Base-by-base conservation (phyloP, 2,113 vertebrate species). In the Apaloderma vittatum region DNA sequence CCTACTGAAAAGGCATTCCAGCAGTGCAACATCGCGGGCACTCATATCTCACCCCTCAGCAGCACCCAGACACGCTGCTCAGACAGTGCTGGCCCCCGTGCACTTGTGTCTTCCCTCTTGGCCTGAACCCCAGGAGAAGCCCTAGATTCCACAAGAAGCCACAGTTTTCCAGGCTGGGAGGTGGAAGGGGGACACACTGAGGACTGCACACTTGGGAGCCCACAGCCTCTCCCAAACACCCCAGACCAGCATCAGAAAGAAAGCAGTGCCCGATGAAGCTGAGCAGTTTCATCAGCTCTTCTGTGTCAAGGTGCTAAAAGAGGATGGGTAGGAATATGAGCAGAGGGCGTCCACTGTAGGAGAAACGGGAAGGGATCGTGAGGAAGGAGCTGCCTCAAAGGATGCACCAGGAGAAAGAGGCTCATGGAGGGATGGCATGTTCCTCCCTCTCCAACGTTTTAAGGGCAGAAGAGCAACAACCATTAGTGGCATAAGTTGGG, bases 341-440 rank as follows among this genome's bases (percentile, higher is more conserved):
- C 61, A 86, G 75, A 78, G 79, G 12, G 5, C 32, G 48, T 36
- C 59, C 58, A 29, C 20, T 6, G 6, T 6, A 62, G 36, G 20
- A 86, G n/a, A 75, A 67, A 27, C 2, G 3, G 49, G 54, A 70
- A 57, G 2, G 5, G 27, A 27, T 18, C 4, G 0, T n/a, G 51
- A 65, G 24, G 66, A 76, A 67, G 54, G 43, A 72, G 20, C 57
- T 36, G n/a, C 52, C 52, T 63, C 12, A 72, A 46, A 67, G 43
- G 43, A n/a, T 40, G 34, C 27, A 67, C 21, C n/a, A 68, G 37
- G 30, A 67, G 52, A 54, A 4, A 23, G 72, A 76, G 22, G 37
- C 23, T 76, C n/a, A 23, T 45, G 54, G 34, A 63, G 57, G 18
- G 22, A 61, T 17, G 74, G 3, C 8, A 7, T 0, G 0, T 62